phyloP scores from a whole-genome alignment of 92 coral and sea anemone species.

The Porites divaricata region DNA sequence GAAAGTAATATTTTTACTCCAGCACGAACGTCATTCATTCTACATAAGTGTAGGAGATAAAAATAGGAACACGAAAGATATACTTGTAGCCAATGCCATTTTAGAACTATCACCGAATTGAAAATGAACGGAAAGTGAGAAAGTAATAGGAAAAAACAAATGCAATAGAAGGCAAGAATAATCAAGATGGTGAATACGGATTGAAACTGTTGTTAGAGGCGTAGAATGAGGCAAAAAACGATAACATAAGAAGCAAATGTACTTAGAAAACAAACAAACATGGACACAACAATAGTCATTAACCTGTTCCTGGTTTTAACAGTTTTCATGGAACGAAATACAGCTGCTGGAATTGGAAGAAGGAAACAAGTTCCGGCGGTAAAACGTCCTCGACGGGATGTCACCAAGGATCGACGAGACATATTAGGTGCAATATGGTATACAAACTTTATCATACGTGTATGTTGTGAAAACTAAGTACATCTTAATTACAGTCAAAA shows the following conservation, averaged over 20 bases:
- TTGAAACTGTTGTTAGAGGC: conserved; percentile 11
- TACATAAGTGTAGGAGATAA: conserved; percentile 21
- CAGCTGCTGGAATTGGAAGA: neutral
- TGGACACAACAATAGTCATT: neutral
- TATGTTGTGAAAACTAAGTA: no score
- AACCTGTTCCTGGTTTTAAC: neutral
- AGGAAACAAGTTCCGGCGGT: neutral
- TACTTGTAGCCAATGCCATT: no score
- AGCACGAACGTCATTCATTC: conserved; percentile 23
- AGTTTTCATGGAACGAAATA: neutral
- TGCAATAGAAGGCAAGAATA: neutral
- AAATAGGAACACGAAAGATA: neutral
- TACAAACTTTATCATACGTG: no score
- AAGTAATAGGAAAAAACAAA: neutral
- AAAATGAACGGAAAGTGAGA: neutral
- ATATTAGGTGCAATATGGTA: neutral
- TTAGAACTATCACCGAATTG: neutral
- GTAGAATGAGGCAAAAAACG: conserved; percentile 2
- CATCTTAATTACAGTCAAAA: no score
- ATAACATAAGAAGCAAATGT: neutral
- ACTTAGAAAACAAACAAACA: neutral
- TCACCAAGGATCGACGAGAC: conserved; percentile 9
- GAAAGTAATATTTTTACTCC: neutral
- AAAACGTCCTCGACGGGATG: neutral
- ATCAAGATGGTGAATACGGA: neutral